phyloP scores from a whole-genome alignment of 2,888 invertebrate species.

The Suillia variegata region DNA sequence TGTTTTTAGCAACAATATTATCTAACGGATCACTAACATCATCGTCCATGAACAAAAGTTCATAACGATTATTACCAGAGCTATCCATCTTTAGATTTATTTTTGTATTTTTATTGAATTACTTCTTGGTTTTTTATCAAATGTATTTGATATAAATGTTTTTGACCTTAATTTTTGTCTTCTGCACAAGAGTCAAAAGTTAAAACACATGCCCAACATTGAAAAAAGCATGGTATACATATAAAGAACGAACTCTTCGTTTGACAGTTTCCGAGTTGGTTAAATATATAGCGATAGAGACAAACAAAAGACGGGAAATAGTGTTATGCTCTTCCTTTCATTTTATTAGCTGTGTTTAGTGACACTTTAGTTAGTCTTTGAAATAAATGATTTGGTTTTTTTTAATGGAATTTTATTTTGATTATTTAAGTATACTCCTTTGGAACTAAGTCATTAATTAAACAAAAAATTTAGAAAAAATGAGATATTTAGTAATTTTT shows the following conservation, averaged over 20 bases:
- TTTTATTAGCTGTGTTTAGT: too few relatives aligned
- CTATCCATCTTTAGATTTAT: conserved; percentile 53
- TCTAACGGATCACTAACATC: conserved; percentile 61
- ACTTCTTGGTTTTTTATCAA: conserved; percentile 27
- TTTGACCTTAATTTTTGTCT: conserved; percentile 56
- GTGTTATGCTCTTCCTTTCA: too few relatives aligned
- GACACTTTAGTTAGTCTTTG: too few relatives aligned
- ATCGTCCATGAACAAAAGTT: conserved; percentile 62
- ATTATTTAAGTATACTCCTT: too few relatives aligned
- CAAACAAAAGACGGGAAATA: too few relatives aligned
- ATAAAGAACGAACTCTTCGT: conserved; percentile 36
- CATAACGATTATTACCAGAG: conserved; percentile 61
- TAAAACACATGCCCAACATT: conserved; percentile 41
- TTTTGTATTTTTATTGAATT: conserved; percentile 23
- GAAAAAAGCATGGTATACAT: conserved; percentile 50
- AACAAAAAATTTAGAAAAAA: too few relatives aligned
- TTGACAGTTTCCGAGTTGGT: neutral
- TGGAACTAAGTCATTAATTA: too few relatives aligned
- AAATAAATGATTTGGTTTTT: too few relatives aligned
- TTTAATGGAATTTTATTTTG: too few relatives aligned
- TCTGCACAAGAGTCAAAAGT: conserved; percentile 36
- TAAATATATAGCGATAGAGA: conserved; percentile 2
- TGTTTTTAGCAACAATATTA: conserved; percentile 57
- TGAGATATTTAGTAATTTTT: too few relatives aligned
- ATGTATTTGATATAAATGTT: conserved; percentile 30